Percentiles rank a stretch among this genome's conserved stretches.
Conservation (phyloP, 2,888 invertebrate genomes). For the Cryptocheilus praepositus region DNA sequence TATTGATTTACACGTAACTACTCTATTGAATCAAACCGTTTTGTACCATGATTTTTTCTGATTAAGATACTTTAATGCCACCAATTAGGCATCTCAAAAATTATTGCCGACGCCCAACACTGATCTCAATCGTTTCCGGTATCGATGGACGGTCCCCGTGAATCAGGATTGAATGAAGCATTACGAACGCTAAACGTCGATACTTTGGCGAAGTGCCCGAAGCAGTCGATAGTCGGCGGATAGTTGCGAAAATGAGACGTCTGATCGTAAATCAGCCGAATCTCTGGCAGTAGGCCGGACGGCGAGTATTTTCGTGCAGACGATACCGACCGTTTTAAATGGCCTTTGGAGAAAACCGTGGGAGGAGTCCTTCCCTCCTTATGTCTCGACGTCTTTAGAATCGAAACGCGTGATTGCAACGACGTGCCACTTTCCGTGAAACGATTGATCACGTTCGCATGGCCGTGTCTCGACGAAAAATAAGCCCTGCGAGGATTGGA, state of each 20-base stretch:
- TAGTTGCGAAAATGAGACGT: conserved; percentile 26
- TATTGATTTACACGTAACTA: too few species aligned
- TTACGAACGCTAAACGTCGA: conserved; percentile 25
- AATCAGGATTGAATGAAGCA: conserved; percentile 11
- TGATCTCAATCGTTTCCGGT: not conserved
- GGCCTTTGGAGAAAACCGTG: conserved; percentile 45
- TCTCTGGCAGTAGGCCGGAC: conserved; percentile 35
- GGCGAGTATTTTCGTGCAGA: conserved; percentile 40
- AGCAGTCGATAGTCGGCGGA: conserved; percentile 19
- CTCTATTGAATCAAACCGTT: too few species aligned
- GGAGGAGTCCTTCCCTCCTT: conserved; percentile 17
- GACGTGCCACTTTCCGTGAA: too few species aligned
- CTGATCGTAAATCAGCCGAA: conserved; percentile 40
- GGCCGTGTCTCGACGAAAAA: not conserved
- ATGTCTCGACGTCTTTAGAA: too few species aligned
- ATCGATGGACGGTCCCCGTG: not conserved
- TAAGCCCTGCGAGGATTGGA: too few species aligned
- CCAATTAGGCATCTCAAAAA: too few species aligned
- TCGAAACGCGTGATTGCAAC: too few species aligned
- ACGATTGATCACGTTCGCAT: too few species aligned
- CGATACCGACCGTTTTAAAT: conserved; percentile 45
- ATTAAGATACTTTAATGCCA: too few species aligned
- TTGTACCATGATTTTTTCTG: too few species aligned
- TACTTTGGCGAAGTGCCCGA: conserved; percentile 40
- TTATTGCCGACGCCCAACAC: too few species aligned